Percentiles rank a stretch among this genome's conserved stretches.
phyloP scores from a whole-genome alignment of 2,797 vertebrate species.

The Tapirus indicus region DNA sequence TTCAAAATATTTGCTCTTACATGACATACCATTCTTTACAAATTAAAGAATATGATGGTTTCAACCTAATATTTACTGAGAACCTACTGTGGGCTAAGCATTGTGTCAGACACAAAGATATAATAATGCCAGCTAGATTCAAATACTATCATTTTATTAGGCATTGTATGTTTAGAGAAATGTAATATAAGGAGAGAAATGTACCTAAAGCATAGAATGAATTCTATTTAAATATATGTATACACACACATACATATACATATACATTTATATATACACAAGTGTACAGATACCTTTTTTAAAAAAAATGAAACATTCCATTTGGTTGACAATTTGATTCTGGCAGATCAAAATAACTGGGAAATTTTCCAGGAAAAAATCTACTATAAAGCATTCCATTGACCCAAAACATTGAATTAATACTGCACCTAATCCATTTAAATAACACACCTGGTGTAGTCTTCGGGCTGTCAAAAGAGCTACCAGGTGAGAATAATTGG shows the following conservation, averaged over 20 bases:
- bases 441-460: not conserved
- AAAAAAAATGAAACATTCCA: conserved; percentile 32
- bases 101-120: not conserved
- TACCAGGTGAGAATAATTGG: conserved; percentile 5
- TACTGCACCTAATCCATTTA: not conserved
- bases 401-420: conserved; percentile 43
- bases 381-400: not conserved
- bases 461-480: not conserved
- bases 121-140: not conserved
- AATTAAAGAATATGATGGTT: conserved; percentile 12
- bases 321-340: not conserved
- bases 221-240: not conserved
- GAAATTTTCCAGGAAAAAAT: not conserved
- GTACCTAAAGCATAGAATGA: not conserved
- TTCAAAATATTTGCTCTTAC: conserved; percentile 44
- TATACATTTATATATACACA: not conserved
- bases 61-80: not conserved
- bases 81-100: not conserved
- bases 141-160: not conserved
- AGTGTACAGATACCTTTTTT: not conserved
- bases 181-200: not conserved
- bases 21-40: not conserved
- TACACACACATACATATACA: not conserved
- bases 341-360: conserved; percentile 9
- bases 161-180: not conserved